Evolutionary conservation across 2,113 vertebrate species (phyloP).

Genomic region (Mellivora capensis): DNA sequence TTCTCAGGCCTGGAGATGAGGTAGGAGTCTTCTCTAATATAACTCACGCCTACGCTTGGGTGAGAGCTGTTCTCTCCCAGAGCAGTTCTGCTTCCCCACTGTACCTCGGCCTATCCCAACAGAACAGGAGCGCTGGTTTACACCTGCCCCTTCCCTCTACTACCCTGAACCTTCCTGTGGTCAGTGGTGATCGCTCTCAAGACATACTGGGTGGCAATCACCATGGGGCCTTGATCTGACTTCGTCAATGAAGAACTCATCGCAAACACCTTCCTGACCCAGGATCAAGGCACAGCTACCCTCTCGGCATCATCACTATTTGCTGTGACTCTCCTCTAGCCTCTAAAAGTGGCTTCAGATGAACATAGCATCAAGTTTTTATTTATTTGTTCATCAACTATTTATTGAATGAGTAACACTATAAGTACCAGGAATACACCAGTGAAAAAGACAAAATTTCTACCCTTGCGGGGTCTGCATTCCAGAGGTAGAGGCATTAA

Average conservation of each 20-base stretch:
- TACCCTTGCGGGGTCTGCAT: no score
- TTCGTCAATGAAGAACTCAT: not conserved
- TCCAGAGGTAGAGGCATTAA: not conserved
- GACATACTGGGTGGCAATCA: not conserved
- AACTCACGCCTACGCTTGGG: not conserved
- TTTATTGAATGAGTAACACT: no score
- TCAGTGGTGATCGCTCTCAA: not conserved
- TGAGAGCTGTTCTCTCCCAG: not conserved
- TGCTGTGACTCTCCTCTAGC: not conserved
- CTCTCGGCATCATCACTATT: not conserved
- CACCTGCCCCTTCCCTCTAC: not conserved
- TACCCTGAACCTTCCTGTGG: not conserved
- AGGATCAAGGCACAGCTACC: not conserved
- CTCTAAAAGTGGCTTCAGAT: not conserved
- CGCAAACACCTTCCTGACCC: not conserved
- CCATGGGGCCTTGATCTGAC: not conserved
- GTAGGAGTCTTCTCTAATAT: not conserved
- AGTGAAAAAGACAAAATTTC: no score
- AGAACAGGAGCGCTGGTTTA: not conserved
- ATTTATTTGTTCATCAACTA: not conserved
- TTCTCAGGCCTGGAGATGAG: not conserved
- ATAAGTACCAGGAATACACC: no score
- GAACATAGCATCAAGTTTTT: not conserved
- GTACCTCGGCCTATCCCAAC: not conserved
- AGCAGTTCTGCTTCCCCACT: not conserved